These are phyloP conservation scores for Scaptomyza montana DNA, from an alignment of 1,140 invertebrate species.

Conservation along the genomic window DNA sequence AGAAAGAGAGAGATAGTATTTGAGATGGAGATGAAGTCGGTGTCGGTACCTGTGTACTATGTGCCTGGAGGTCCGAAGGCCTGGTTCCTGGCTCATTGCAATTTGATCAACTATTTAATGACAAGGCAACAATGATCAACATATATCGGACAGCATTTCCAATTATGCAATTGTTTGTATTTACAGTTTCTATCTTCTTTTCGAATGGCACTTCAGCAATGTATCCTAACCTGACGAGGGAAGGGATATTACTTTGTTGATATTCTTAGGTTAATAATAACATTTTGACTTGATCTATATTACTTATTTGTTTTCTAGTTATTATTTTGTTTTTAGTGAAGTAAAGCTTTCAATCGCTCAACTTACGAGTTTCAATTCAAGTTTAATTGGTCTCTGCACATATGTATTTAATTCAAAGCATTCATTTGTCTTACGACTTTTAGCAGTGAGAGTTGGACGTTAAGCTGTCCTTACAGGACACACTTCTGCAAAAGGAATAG, in stretches of 20 bases:
- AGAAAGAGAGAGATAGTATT: not conserved
- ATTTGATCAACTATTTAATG: constrained; percentile 54
- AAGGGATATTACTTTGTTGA: no score
- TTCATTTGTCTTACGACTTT: constrained; percentile 12
- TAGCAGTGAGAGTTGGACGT: not conserved
- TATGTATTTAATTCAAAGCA: no score
- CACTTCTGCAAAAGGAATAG: constrained; percentile 11
- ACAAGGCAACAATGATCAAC: constrained; percentile 19
- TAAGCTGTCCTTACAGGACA: constrained; percentile 8
- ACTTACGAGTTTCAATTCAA: not conserved
- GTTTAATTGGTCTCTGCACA: constrained; percentile 17
- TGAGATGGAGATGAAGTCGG: not conserved
- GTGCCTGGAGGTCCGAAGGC: not conserved
- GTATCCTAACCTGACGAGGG: no score
- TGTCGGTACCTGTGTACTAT: no score
- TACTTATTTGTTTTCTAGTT: no score
- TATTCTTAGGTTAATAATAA: no score
- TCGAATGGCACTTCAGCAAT: no score
- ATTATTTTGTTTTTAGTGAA: no score
- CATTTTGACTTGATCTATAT: no score
- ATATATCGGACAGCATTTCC: constrained; percentile 44
- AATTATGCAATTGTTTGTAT: constrained; percentile 31
- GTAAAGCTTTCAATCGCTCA: no score
- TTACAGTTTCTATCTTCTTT: no score
- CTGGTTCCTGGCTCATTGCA: constrained; percentile 22